These are phyloP conservation scores for Parnassius smintheus DNA, from an alignment of 2,888 invertebrate species.

Conservation along the genomic window DNA sequence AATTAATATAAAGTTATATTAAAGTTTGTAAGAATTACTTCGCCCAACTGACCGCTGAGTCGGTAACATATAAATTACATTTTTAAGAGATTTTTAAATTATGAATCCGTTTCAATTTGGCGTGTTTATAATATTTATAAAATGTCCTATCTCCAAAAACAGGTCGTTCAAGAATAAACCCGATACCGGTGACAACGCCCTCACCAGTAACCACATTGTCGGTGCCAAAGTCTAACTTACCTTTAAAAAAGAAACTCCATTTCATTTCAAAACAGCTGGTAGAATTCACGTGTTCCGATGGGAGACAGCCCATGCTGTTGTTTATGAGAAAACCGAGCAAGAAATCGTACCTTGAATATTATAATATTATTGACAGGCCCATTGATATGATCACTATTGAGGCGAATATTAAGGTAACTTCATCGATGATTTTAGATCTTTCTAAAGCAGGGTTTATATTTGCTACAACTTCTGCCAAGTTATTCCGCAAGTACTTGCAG, in stretches of 20 bases:
- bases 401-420: conserved; percentile 88
- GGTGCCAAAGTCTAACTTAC: conserved; percentile 71
- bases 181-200: conserved; percentile 42
- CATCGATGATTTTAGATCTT: no score
- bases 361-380: conserved; percentile 95
- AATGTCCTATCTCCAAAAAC: conserved; percentile 16
- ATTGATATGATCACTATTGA: conserved; percentile 98
- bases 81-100: no score
- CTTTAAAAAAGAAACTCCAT: conserved; percentile 90
- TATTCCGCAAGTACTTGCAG: no score
- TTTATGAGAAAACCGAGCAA: conserved; percentile 98
- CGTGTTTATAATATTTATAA: no score
- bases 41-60: no score
- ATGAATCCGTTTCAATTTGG: no score
- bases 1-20: no score
- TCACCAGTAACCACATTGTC: conserved; percentile 44
- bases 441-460: no score
- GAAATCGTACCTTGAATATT: conserved; percentile 97
- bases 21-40: no score
- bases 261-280: conserved; percentile 85
- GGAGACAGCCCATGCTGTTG: conserved; percentile 92
- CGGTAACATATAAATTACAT: no score
- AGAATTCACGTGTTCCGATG: conserved; percentile 82
- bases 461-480: no score
- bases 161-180: conserved; percentile 73